phyloP scores from a whole-genome alignment of 2,113 vertebrate genomes.

The Labeo rohita region DNA sequence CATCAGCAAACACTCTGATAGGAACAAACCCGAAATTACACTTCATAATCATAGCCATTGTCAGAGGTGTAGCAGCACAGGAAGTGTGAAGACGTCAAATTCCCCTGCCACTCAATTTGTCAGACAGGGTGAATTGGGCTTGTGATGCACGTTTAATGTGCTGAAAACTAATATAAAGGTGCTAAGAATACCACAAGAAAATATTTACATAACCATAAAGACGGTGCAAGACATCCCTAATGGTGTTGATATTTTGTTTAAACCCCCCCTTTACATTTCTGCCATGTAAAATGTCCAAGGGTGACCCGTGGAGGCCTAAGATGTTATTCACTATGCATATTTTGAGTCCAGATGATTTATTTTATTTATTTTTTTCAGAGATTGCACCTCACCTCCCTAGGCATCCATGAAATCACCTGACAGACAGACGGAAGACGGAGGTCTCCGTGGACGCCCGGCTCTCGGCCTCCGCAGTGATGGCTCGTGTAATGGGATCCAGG shows the following conservation, averaged over 20 bases:
- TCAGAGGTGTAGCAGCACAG: constrained; percentile 15
- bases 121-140: constrained; percentile 20
- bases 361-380: neutral
- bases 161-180: constrained; percentile 52
- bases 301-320: constrained; percentile 57
- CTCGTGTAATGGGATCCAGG: constrained; percentile 26
- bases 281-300: constrained; percentile 41
- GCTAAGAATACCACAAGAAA: constrained; percentile 47
- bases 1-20: neutral
- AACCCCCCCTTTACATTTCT: constrained; percentile 60
- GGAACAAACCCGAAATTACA: constrained; percentile 9
- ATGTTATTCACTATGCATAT: constrained; percentile 62
- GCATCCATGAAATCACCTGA: constrained; percentile 57
- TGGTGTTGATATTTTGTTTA: constrained; percentile 61
- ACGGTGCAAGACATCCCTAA: constrained; percentile 60
- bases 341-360: constrained; percentile 23
- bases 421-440: constrained; percentile 33
- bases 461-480: neutral
- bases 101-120: constrained; percentile 34
- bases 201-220: constrained; percentile 65
- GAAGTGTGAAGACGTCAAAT: constrained; percentile 43
- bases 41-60: constrained; percentile 28
- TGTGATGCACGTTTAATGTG: constrained; percentile 42
- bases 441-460: neutral
- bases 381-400: constrained; percentile 27